phyloP scores from a whole-genome alignment of 64 coral and sea anemone species.

The Stichodactyla mertensii region DNA sequence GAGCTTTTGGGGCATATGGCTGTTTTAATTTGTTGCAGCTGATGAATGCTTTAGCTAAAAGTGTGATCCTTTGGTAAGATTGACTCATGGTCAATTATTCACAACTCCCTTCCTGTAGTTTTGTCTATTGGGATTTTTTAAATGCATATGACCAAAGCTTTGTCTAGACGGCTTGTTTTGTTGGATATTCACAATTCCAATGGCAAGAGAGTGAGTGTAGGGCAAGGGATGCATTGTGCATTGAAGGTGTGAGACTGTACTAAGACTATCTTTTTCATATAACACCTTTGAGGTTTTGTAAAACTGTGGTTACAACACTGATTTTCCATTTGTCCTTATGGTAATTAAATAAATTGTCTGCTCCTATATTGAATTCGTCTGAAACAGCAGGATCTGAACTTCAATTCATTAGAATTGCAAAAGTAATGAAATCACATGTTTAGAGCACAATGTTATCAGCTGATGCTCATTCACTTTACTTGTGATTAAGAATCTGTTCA shows the following conservation, averaged over 20 bases:
- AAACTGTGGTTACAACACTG: neutral
- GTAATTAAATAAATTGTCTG: neutral
- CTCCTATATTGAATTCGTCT: neutral
- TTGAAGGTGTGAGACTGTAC: neutral
- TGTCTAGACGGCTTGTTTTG: conserved; percentile 4
- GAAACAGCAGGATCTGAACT: neutral
- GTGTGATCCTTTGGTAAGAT: neutral
- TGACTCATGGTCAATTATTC: neutral
- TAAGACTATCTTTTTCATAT: neutral
- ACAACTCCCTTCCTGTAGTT: neutral
- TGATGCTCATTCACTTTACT: neutral
- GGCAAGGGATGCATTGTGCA: neutral
- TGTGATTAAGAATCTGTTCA: neutral
- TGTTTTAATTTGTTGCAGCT: neutral
- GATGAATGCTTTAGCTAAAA: neutral
- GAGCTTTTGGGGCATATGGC: neutral
- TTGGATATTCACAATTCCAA: neutral
- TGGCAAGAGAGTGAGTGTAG: no score
- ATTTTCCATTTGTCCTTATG: neutral
- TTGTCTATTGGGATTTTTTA: neutral
- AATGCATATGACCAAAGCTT: neutral
- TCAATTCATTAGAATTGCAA: neutral
- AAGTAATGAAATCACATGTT: conserved; percentile 6
- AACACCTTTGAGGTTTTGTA: neutral
- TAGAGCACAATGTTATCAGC: neutral